Evolutionary conservation across 2,113 vertebrate species (phyloP), one percentile per base, ranked within the genome.

Genomic region (Pteropus alecto): DNA sequence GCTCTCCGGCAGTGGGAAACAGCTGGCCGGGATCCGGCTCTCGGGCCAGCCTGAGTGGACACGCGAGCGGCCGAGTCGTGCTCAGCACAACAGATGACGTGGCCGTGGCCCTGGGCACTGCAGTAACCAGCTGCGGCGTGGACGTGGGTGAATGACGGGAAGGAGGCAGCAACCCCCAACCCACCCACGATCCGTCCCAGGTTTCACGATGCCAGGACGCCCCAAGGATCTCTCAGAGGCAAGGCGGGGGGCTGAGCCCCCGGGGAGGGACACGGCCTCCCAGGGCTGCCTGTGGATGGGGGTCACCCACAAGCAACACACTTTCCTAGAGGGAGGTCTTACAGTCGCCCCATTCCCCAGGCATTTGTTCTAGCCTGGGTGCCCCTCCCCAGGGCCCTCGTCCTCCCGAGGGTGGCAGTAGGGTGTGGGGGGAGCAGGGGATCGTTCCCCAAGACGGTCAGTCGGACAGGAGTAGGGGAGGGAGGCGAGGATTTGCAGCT

Each of bases 241-340:
- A 10, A 65, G 86, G 88, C 86, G 90, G 89, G 94, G 84, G 19
- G 83, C 85, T 94, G 83, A 87, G 87, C 96, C 3, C 3, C 77
- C 82, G 91, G 82, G 93, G 46, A 63, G 87, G 96, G 92, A 95
- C 81, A 33, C 4, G 43, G 93, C 51, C 92, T 97, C 97, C 96
- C 95, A 56, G 94, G 91, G 92, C 79, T 97, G 97, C 97, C 97
- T 98, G 97, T 97, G 96, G 94, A 92, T n/a, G 85, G 90, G 82
- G 26, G 96, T 98, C 74, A 58, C 97, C 97, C 78, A 83, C 93
- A 96, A 96, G 78, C 90, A 91, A 95, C 97, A 92, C 13, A 48
- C 94, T 97, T 97, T 96, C 98, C 97, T 96, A 87, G 73, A 97
- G 96, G 90, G 63, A 95, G 96, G 97, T 97, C 93, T 97, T 92